A percentile compares a stretch with the other conserved stretches of the same genome.
Conservation (phyloP, 2,888 invertebrate species). For the Smittia sp. region DNA sequence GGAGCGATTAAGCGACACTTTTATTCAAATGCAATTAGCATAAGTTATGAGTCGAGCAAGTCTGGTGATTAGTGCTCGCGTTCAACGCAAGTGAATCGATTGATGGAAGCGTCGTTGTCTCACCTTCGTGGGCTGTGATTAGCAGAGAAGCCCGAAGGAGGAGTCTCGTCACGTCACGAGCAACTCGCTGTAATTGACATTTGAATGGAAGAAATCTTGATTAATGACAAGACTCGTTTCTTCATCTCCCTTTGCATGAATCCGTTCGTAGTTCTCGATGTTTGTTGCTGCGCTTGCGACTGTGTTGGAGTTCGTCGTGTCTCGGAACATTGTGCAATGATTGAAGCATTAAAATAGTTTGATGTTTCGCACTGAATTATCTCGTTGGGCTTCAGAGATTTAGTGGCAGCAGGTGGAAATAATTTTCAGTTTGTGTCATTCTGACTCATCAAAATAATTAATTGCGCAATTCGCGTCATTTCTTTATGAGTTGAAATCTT, state of each 20-base stretch:
- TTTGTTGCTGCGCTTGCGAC: not conserved
- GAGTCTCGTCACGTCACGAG: not conserved
- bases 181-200: not conserved
- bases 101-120: not conserved
- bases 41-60: not conserved
- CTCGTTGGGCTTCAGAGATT: too few species aligned
- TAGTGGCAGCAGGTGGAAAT: too few species aligned
- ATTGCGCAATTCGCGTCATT: too few species aligned
- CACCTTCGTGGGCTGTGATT: not conserved
- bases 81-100: not conserved
- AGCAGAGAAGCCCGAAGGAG: not conserved
- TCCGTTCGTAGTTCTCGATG: not conserved
- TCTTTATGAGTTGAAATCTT: too few species aligned
- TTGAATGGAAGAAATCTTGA: slow-evolving; percentile 19
- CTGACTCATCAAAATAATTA: too few species aligned
- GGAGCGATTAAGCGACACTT: not conserved
- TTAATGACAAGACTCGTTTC: slow-evolving; percentile 10
- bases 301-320: too few species aligned
- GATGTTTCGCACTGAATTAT: too few species aligned
- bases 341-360: too few species aligned
- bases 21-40: slow-evolving; percentile 12
- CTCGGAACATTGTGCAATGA: too few species aligned
- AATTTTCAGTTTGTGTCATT: too few species aligned
- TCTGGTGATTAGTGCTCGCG: not conserved
- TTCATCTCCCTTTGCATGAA: not conserved